These are phyloP conservation scores for Charanyca ferruginea DNA, from an alignment of 2,888 invertebrate species.

Conservation along the genomic window DNA sequence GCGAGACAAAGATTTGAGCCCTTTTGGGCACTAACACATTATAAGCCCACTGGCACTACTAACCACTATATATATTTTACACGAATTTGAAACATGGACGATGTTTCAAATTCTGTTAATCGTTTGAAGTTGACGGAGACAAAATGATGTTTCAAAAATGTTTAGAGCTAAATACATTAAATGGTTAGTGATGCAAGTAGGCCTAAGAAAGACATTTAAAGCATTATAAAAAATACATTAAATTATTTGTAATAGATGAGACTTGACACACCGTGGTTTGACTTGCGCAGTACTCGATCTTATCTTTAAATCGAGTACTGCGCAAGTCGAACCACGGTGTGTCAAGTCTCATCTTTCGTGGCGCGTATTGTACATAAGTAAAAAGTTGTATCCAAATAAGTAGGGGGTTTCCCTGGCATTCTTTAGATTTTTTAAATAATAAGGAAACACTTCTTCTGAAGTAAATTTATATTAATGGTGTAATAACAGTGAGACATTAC, in stretches of 20 bases:
- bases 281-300: no score
- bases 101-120: background rate
- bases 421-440: background rate
- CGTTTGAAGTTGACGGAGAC: background rate
- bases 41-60: background rate
- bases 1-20: background rate
- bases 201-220: conserved; percentile 2
- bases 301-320: no score
- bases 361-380: no score
- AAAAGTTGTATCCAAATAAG: background rate
- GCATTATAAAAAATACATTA: background rate
- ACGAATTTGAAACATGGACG: background rate
- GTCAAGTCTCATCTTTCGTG: no score
- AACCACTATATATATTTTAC: background rate
- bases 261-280: no score
- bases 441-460: background rate
- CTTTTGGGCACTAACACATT: background rate
- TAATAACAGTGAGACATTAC: conserved; percentile 16
- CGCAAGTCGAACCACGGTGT: no score
- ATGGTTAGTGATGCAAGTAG: background rate
- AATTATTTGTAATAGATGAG: no score
- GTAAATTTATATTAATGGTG: background rate
- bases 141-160: background rate
- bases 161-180: no score
- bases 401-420: background rate